These are phyloP conservation scores for Plecotus auritus DNA, from an alignment of 2,113 vertebrate genomes.

Conservation along the genomic window DNA sequence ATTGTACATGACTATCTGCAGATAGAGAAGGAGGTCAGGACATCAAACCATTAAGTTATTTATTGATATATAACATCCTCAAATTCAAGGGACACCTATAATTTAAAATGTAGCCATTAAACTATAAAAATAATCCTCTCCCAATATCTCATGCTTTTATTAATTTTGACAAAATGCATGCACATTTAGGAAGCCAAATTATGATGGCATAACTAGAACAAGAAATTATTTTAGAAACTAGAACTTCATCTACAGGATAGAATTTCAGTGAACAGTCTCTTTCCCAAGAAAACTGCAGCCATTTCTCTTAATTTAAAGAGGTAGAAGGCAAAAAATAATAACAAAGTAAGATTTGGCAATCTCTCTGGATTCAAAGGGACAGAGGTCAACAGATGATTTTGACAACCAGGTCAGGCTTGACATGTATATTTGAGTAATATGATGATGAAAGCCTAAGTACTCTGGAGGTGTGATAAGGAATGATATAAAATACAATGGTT, in stretches of 20 bases:
- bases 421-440: not conserved
- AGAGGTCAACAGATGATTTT: not conserved
- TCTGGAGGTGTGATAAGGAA: not conserved
- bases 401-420: not conserved
- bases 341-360: not conserved
- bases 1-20: not conserved
- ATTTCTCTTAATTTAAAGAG: not conserved
- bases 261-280: not conserved
- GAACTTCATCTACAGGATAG: not conserved
- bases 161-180: not conserved
- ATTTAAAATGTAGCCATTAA: not conserved
- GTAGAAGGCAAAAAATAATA: not conserved
- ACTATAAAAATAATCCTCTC: not conserved
- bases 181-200: not conserved
- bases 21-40: not conserved
- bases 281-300: not conserved
- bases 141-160: not conserved
- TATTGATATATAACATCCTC: not conserved
- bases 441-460: not conserved
- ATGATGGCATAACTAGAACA: not conserved
- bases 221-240: not conserved
- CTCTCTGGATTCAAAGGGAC: not conserved
- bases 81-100: not conserved
- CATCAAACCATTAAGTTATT: not conserved
- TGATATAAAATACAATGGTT: not conserved